Conservation (phyloP, 1,140 invertebrate genomes). For the Batillaria attramentaria region DNA sequence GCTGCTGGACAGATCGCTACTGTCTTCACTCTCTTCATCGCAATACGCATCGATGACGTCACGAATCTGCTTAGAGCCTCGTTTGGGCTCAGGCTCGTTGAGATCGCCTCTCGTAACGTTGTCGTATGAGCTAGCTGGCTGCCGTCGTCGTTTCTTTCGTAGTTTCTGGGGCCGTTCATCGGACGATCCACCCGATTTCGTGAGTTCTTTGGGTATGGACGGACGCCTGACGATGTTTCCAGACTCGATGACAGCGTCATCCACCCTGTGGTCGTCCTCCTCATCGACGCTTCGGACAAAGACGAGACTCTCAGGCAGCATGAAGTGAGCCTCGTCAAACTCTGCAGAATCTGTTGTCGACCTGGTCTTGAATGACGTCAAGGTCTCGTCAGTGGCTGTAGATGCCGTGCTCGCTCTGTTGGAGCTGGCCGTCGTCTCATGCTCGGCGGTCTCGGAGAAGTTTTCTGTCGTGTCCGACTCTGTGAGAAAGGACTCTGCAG, state of each 20-base stretch:
- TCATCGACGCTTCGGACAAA: constrained; percentile 21
- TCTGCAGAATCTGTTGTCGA: constrained; percentile 28
- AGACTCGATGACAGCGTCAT: not conserved
- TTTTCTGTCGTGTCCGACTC: constrained; percentile 13
- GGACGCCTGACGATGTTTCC: constrained; percentile 10
- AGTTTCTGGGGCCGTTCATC: not conserved
- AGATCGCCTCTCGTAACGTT: not conserved
- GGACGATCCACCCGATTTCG: not conserved
- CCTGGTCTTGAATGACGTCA: constrained; percentile 31
- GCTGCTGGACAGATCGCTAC: constrained; percentile 1
- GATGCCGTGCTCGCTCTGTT: constrained; percentile 22
- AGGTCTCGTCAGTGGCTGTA: constrained; percentile 27
- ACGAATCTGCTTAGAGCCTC: constrained; percentile 38
- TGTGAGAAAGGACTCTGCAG: not conserved
- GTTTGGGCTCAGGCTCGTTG: constrained; percentile 30
- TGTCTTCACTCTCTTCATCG: constrained; percentile 12
- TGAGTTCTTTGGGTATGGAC: not conserved
- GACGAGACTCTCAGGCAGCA: constrained; percentile 21
- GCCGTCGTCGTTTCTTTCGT: not conserved
- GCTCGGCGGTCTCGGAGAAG: constrained; percentile 22
- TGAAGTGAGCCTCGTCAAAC: constrained; percentile 21
- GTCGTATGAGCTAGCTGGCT: not conserved
- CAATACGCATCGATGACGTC: constrained; percentile 41
- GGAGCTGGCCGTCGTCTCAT: constrained; percentile 23
- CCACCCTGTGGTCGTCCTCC: not conserved